Base-by-base conservation (phyloP, 1,140 invertebrate species). In the Ooceraea biroi region DNA sequence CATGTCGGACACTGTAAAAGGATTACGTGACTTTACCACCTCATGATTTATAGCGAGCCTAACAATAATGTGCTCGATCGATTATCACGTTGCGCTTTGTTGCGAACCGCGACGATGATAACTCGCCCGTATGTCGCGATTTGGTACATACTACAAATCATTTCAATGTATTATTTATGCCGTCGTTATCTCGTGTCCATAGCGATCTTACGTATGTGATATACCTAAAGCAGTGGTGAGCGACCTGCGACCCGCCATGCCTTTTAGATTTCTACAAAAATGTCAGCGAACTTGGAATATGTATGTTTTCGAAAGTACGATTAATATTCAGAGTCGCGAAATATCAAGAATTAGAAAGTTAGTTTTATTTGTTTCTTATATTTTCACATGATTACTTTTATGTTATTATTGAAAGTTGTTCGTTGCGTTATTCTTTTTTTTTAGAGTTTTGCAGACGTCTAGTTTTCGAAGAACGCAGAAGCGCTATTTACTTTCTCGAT, bases 1-100 rank as follows among this genome's bases (percentile, higher is more conserved):
- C 85, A 97, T 94, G 93, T 98, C 97, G 7, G 97, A 96, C n/a
- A 96, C 95, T 96, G 88, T 74, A 87, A 87, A 86, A 78, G 68
- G 76, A 86, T 88, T 78, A 74, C 61, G 55, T 50, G 58, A 82
- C 11, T 78, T 27, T 85, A 63, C 50, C 50, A 48, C 27, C 61
- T 17, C 30, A 58, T 85, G 73, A 88, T 91, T 90, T 90, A 89
- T 85, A 68, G 57, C 5, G 36, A 57, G 14, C 36, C 41, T 30
- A 52, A 76, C 68, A 83, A 85, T 82, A 78, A 90, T 87, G 87
- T 80, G 41, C 66, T 41, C 44, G 77, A 83, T 78, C 74, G 76
- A 85, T 82, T 52, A 71, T 85, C 41, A 5, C 14, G 74, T 77
- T 83, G 46, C 48, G 11, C 48, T 78, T 57, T 58, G 65, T 84